Base-by-base conservation (phyloP, 2,797 vertebrate species). In the Bufotes viridis region DNA sequence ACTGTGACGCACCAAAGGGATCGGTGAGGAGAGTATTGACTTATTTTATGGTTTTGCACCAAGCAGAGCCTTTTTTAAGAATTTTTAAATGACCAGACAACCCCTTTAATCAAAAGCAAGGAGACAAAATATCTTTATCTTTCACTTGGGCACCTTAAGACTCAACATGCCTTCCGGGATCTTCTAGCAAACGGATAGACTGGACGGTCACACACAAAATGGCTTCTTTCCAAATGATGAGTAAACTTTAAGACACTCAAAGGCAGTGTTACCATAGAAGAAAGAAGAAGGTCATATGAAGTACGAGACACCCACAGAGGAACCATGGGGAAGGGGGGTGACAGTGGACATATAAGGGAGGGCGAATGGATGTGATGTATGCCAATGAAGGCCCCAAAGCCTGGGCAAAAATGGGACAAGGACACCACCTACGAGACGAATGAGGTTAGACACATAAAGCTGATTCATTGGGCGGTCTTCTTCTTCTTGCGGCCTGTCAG, bases 401-500 rank as follows among this genome's bases (percentile, higher is more conserved):
- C 10, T 8, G 9, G 22, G 63, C 49, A 49, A 51, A 82, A 61
- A 51, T 24, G 14, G 49, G 81, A n/a, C 34, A 53, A 6, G 17
- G 63, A 67, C 13, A 18, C 11, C 81, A 57, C 15, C 42, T 53
- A 55, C 6, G 17, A 57, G 81, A 72, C 55, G 63, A 69, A 42
- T 13, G 55, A 58, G 29, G 67, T 34, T 60, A 29, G 82, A 42
- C 58, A 15, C 13, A 42, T 15, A 72, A 34, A 26, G 67, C 58
- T 17, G 20, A 53, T 65, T 55, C n/a, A 0, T 93, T 90, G 94
- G 90, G 34, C 0, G 49, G 91, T 93, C 84, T 94, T 95, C 92
- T 94, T 95, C 91, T 94, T 93, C 89, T 94, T 93, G 78, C 94
- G 95, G 87, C 94, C 95, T 95, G 69, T 49, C 8, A 55, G 22